Evolutionary conservation across 2,797 vertebrate genomes (phyloP).

Genomic region (Arrhamphus sclerolepis): DNA sequence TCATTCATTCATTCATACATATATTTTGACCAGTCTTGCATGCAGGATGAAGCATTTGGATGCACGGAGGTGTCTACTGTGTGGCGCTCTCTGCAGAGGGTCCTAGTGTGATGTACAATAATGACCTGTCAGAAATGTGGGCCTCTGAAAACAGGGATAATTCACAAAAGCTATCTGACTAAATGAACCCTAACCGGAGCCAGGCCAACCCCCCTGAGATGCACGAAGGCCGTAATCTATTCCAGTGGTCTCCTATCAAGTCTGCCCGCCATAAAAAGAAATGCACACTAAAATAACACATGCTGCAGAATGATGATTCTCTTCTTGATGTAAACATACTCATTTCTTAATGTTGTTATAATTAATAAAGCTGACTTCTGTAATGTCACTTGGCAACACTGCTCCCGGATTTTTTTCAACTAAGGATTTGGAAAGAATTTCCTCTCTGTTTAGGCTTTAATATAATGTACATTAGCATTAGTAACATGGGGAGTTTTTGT

Average conservation of each 20-base stretch:
- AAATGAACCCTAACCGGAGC: slow-evolving; percentile 83
- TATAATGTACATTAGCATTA: no score
- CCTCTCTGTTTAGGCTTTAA: no score
- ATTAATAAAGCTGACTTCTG: no score
- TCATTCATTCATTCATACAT: no score
- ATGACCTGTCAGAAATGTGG: slow-evolving; percentile 88
- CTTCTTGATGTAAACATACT: no score
- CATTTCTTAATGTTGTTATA: no score
- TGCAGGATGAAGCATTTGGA: slow-evolving; percentile 33
- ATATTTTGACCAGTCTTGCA: background rate
- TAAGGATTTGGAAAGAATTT: no score
- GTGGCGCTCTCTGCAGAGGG: slow-evolving; percentile 54
- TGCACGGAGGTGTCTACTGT: slow-evolving; percentile 27
- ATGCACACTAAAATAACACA: slow-evolving; percentile 37
- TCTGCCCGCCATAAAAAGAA: slow-evolving; percentile 56
- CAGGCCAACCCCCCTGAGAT: slow-evolving; percentile 72
- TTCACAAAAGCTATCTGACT: slow-evolving; percentile 82
- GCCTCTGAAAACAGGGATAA: slow-evolving; percentile 81
- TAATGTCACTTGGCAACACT: no score
- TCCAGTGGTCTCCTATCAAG: slow-evolving; percentile 76
- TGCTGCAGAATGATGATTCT: background rate
- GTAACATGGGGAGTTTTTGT: no score
- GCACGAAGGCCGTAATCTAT: slow-evolving; percentile 77
- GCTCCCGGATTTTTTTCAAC: no score
- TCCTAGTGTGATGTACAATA: slow-evolving; percentile 83